Base-by-base conservation (phyloP, 2,113 vertebrate genomes). In the Mobula hypostoma region DNA sequence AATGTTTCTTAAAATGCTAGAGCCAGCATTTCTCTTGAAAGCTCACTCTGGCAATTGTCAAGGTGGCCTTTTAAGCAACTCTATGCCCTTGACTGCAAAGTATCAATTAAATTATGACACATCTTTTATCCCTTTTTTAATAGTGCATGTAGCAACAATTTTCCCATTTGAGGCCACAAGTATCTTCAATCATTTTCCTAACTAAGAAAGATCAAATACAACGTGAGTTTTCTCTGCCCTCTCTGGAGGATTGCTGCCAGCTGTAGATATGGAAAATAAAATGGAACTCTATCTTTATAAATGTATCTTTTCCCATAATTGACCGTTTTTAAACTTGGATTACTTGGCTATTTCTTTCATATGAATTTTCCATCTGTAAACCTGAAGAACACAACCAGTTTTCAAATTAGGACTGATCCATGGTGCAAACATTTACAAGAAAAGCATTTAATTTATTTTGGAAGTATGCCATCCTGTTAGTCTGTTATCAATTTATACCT, bases 1-100 rank as follows among this genome's bases (percentile, higher is more conserved):
- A 90, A 68, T 66, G 61, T 40, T 91, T 68, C 87, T 91, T 91
- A 91, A 91, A 68, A 68, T n/a, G 68, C 63, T 91, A 68, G 29
- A n/a, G 87, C 24, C 87, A 91, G 61, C 61, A 68, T 61, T 48
- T 68, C n/a, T 32, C 14, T 68, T 61, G 63, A 91, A 91, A 68
- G 87, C 66, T 91, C 68, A 91, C 8, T 19, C 17, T 91, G 87
- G 87, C n/a, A 19, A 91, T 68, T 91, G n/a, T 91, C 29, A 63
- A 66, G 63, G 6, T 12, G 32, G 27, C 87, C 61, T 68, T 61
- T 63, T 58, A 91, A 91, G n/a, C 87, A n/a, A 36, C 4, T 19
- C 32, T 36, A 80, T 12, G n/a, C 36, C 36, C 78, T 36, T 36
- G 36, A 32, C 78, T 80, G 36, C 78, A 80, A 80, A 40, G 32